Base-by-base conservation (phyloP, 2,113 vertebrate species). In the Lynx canadensis region DNA sequence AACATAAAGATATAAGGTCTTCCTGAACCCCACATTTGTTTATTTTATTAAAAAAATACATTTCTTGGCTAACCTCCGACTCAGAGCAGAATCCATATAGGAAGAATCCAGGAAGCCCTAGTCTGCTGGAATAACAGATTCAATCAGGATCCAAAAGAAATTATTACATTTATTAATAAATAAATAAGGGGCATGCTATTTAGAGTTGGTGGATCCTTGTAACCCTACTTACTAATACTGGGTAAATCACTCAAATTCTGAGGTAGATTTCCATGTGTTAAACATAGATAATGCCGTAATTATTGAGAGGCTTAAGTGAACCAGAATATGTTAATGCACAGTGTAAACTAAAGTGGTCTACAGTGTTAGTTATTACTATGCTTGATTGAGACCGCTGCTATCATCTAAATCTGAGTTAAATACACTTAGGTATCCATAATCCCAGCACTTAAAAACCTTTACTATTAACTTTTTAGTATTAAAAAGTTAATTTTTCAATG, bases 281-380 rank as follows among this genome's bases (percentile, higher is more conserved):
- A 96, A 85, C 68, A 45, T 12, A 83, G 9, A 69, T 63, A 97
- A 89, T 83, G 48, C 91, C 29, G 60, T 31, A 86, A 63, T 80
- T 84, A 95, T 60, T 60, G 55, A 68, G 21, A 93, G 60, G 68
- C 73, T 95, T 83, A 92, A 89, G 57, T 79, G 38, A 90, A 29
- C 48, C 25, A 90, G 38, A 73, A n/a, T 52, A 94, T 73, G 74
- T 96, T 92, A 45, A 74, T 33, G 11, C 14, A 60, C 36, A 33
- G 66, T 92, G 6, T 74, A 89, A 74, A 97, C 73, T 90, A 50
- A 69, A 19, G 3, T 65, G 63, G 78, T 81, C 50, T 33, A 60
- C 5, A 19, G 9, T 82, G 27, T 71, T 57, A 45, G 29, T 71
- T 45, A 18, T 71, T 45, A 18, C 45, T 52, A 18, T 50, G 68